These are phyloP conservation scores for Gymnocephalus cernua DNA, from an alignment of 2,113 vertebrate genomes.

Conservation along the genomic window DNA sequence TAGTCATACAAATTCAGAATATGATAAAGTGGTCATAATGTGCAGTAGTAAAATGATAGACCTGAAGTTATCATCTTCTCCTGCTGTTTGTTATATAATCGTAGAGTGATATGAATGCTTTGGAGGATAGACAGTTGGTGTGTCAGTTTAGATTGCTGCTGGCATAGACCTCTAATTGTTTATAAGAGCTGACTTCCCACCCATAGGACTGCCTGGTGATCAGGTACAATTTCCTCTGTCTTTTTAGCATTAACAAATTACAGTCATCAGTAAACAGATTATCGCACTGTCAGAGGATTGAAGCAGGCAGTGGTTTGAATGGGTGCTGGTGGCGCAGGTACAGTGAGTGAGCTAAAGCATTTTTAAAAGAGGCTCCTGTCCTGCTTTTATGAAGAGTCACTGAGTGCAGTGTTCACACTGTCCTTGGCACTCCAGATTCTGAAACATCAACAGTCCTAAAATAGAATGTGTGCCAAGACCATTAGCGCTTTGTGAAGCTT, in stretches of 20 bases:
- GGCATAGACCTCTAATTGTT: neutral
- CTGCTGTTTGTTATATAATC: neutral
- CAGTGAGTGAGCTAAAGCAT: neutral
- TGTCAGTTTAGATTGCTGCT: neutral
- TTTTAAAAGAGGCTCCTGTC: neutral
- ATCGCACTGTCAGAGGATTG: no score
- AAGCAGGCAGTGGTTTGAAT: neutral
- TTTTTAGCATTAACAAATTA: neutral
- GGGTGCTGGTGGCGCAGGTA: neutral
- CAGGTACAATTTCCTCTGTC: neutral
- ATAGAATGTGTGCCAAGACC: constrained; percentile 48
- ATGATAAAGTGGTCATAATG: constrained; percentile 57
- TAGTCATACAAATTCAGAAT: constrained; percentile 50
- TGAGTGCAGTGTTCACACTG: constrained; percentile 34
- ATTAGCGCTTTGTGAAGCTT: constrained; percentile 57
- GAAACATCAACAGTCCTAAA: constrained; percentile 60
- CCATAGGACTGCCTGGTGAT: neutral
- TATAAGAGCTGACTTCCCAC: neutral
- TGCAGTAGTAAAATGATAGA: constrained; percentile 35
- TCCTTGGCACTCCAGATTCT: constrained; percentile 47
- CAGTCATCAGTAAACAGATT: neutral
- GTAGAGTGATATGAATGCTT: neutral
- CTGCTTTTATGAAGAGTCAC: constrained; percentile 42
- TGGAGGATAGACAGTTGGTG: neutral
- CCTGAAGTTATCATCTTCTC: neutral